Evolutionary conservation across 2,888 invertebrate genomes (phyloP).

Genomic region (Melanotus villosus): DNA sequence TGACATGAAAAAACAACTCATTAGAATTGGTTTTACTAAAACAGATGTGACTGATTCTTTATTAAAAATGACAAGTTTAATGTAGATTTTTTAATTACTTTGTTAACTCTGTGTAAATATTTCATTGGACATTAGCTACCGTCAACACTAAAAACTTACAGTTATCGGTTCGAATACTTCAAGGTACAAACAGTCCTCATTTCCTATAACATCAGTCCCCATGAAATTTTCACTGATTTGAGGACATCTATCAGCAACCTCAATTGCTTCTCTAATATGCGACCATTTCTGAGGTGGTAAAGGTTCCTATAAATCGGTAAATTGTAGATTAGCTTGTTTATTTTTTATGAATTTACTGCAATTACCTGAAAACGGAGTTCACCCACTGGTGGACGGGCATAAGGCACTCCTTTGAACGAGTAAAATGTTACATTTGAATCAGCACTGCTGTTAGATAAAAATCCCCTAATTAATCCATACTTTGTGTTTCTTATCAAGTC

Average conservation of each 20-base stretch:
- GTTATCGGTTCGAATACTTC: conserved; percentile 31
- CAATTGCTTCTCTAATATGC: conserved; percentile 12
- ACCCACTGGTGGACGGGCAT: conserved; percentile 56
- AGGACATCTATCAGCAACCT: background rate
- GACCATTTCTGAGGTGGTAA: conserved; percentile 12
- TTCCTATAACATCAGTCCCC: conserved; percentile 29
- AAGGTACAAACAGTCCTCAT: conserved; percentile 40
- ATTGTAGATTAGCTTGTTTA: too few species aligned
- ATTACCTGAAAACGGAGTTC: conserved; percentile 55
- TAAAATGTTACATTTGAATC: conserved; percentile 8
- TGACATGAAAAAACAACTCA: too few species aligned
- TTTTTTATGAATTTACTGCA: background rate
- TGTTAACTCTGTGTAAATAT: too few species aligned
- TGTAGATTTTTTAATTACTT: too few species aligned
- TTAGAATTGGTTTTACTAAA: too few species aligned
- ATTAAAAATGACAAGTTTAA: too few species aligned
- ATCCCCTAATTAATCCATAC: conserved; percentile 19
- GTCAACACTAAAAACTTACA: too few species aligned
- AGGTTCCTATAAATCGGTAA: conserved; percentile 16
- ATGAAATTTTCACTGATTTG: conserved; percentile 19
- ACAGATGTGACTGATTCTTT: too few species aligned
- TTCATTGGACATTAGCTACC: too few species aligned
- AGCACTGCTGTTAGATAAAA: background rate
- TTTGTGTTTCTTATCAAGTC: background rate
- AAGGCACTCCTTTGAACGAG: conserved; percentile 32